phyloP scores from a whole-genome alignment of 2,113 vertebrate genomes.

The Columba livia region DNA sequence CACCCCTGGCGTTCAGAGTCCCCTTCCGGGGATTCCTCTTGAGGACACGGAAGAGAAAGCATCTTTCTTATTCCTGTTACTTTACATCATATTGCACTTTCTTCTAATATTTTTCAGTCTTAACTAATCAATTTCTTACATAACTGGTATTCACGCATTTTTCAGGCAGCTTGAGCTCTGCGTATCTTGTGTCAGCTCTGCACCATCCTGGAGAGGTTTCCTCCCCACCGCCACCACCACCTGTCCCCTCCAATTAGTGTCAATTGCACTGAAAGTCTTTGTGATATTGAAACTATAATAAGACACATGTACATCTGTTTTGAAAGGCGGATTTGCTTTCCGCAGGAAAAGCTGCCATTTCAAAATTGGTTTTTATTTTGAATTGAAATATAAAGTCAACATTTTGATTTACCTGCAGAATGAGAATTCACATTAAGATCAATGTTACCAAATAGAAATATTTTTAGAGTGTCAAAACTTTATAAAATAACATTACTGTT shows the following conservation, averaged over 20 bases:
- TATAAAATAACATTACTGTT: not conserved
- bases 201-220: conserved; percentile 9
- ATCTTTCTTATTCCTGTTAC: not conserved
- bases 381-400: not conserved
- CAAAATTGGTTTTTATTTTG: not conserved
- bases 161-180: not conserved
- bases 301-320: conserved; percentile 22
- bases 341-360: not conserved
- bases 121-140: not conserved
- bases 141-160: conserved; percentile 17
- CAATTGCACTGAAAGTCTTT: conserved; percentile 11
- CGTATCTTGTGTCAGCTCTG: not conserved
- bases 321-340: not conserved
- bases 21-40: not conserved
- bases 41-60: not conserved
- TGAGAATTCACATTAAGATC: not conserved
- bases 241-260: conserved; percentile 59
- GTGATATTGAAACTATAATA: conserved; percentile 13
- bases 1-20: not conserved
- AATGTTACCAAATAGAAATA: not conserved
- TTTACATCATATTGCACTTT: fast-evolving
- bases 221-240: conserved; percentile 26
- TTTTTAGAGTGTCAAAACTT: not conserved
- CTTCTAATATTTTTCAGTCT: not conserved
- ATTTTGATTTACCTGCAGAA: not conserved